phyloP scores from a whole-genome alignment of 2,888 invertebrate genomes.

The Mythimna impura region DNA sequence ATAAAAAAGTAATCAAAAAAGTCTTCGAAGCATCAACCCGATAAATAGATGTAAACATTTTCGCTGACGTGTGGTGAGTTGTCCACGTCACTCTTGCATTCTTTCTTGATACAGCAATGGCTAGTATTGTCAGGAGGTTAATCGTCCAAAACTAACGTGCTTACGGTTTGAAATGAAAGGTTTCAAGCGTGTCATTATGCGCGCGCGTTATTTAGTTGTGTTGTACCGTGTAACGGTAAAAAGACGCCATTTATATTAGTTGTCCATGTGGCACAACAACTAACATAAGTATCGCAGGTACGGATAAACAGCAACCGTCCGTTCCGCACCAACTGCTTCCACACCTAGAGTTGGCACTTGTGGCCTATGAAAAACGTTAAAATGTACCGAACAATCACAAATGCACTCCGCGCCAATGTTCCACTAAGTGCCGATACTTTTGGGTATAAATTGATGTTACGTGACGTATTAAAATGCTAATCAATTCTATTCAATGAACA shows the following conservation, averaged over 20 bases:
- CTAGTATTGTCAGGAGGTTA: slow-evolving; percentile 69
- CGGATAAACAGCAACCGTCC: slow-evolving; percentile 65
- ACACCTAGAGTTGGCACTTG: slow-evolving; percentile 51
- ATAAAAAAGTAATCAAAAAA: neutral
- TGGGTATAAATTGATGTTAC: slow-evolving; percentile 33
- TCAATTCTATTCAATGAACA: slow-evolving; percentile 20
- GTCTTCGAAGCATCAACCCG: neutral
- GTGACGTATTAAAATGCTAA: slow-evolving; percentile 33
- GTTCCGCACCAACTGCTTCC: slow-evolving; percentile 70
- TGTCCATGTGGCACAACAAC: slow-evolving; percentile 74
- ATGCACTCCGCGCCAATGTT: slow-evolving; percentile 33
- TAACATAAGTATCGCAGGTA: slow-evolving; percentile 69
- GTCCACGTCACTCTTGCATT: slow-evolving; percentile 24
- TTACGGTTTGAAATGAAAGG: slow-evolving; percentile 73
- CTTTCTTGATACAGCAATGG: slow-evolving; percentile 46
- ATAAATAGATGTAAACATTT: neutral
- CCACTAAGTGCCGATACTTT: slow-evolving; percentile 28
- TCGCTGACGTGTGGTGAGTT: neutral
- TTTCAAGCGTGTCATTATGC: slow-evolving; percentile 79
- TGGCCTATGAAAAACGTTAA: slow-evolving; percentile 44
- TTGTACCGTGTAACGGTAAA: slow-evolving; percentile 84
- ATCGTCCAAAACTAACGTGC: slow-evolving; percentile 75
- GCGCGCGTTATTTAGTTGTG: slow-evolving; percentile 80
- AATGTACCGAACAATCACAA: slow-evolving; percentile 45
- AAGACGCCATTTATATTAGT: slow-evolving; percentile 80